phyloP scores from a whole-genome alignment of 2,888 invertebrate genomes.

The Nemotelus nigrinus region DNA sequence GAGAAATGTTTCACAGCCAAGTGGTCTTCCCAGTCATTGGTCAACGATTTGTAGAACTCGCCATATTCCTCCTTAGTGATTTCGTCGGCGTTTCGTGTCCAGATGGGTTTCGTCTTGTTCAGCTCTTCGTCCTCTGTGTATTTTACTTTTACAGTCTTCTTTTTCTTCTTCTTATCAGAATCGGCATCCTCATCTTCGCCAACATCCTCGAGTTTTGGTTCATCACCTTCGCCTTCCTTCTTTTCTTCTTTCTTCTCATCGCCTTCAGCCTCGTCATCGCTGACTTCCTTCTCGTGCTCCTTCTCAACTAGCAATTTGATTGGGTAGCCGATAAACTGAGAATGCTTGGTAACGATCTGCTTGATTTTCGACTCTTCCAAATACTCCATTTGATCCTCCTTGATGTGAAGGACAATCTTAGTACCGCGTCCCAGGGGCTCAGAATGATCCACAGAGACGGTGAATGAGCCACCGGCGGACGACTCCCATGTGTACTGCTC shows the following conservation, averaged over 20 bases:
- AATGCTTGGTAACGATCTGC: constrained; percentile 98
- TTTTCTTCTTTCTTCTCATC: constrained; percentile 66
- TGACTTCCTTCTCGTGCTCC: constrained; percentile 95
- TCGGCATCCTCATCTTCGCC: constrained; percentile 73
- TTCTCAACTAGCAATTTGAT: constrained; percentile 95
- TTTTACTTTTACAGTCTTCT: constrained; percentile 97
- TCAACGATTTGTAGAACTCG: constrained; percentile 97
- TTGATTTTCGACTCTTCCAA: constrained; percentile 94
- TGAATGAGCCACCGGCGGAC: constrained; percentile 97
- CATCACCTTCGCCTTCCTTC: constrained; percentile 65
- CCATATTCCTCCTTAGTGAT: constrained; percentile 97
- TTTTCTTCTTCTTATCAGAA: constrained; percentile 83
- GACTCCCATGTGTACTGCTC: constrained; percentile 99
- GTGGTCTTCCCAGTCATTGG: constrained; percentile 98
- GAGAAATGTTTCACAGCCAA: constrained; percentile 95
- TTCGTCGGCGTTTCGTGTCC: constrained; percentile 97
- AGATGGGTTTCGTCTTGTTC: constrained; percentile 98
- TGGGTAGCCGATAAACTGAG: constrained; percentile 98
- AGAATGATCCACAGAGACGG: constrained; percentile 79
- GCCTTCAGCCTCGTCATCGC: constrained; percentile 89
- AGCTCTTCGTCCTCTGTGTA: constrained; percentile 98
- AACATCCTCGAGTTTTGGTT: constrained; percentile 68
- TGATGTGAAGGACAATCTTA: constrained; percentile 91
- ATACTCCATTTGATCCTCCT: constrained; percentile 96
- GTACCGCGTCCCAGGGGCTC: constrained; percentile 93